Percentiles rank a stretch among this genome's conserved stretches.
Evolutionary conservation across 2,888 invertebrate genomes (phyloP).

Genomic region (Hyles lineata): DNA sequence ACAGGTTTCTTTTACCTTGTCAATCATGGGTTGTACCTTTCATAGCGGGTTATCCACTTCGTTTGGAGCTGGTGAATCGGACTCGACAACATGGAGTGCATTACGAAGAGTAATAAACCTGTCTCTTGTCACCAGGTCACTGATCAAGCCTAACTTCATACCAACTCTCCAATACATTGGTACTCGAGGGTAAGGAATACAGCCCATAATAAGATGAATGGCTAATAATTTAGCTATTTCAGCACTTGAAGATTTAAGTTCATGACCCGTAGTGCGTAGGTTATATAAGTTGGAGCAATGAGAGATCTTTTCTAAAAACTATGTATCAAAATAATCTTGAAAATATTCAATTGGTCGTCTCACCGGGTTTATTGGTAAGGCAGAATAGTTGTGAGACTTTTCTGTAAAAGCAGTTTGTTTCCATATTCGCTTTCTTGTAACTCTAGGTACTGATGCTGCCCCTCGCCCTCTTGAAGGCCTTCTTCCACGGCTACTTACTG

Average conservation of each 20-base stretch:
- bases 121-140: slow-evolving; percentile 30
- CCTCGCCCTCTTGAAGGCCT: background rate
- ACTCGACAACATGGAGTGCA: slow-evolving; percentile 33
- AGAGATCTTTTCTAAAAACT: slow-evolving; percentile 24
- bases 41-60: slow-evolving; percentile 33
- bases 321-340: background rate
- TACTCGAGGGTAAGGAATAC: background rate
- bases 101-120: slow-evolving; percentile 32
- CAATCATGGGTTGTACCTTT: slow-evolving; percentile 41
- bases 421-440: background rate
- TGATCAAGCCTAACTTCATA: slow-evolving; percentile 29
- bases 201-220: slow-evolving; percentile 32
- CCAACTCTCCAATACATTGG: slow-evolving; percentile 31
- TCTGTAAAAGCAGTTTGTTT: slow-evolving; percentile 2
- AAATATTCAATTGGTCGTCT: background rate
- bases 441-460: background rate
- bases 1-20: no score
- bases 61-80: no score
- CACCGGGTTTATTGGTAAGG: background rate
- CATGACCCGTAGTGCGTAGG: no score
- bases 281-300: no score
- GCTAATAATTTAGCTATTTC: slow-evolving; percentile 29
- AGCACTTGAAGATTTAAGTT: background rate
- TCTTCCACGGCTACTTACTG: background rate
- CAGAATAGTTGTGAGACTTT: background rate